Evolutionary conservation across 2,888 invertebrate genomes (phyloP), one percentile per base, ranked within the genome.

Genomic region (Drosophila meridiana): DNA sequence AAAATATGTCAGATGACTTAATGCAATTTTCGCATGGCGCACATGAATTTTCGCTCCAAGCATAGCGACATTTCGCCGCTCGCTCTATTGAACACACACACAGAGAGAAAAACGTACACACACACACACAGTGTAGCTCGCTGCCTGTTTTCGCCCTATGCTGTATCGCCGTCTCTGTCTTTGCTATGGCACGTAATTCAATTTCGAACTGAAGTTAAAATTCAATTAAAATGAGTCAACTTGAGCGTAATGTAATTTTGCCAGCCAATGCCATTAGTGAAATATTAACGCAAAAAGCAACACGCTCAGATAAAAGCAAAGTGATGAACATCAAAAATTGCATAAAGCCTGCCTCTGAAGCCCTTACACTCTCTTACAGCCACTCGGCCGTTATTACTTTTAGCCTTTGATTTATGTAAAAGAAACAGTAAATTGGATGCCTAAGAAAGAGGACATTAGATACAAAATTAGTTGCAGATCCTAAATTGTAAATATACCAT

Each of bases 181-280:
- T 83, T 71, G 78, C 73, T 76, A 59, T 79, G 90, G 83, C 89
- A 80, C 83, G 88, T 87, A 87, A 90, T 90, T 89, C 86, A 78
- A 87, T 87, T 87, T 90, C 89, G 90, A 90, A 85, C 90, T 87
- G 89, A 90, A 90, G 90, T 87, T 87, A 89, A 87, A 87, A 87
- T 87, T 90, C 87, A 87, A 87, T 87, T 87, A 87, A 87, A 87
- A 87, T 87, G 87, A 87, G 90, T 87, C 90, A 90, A 90, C 87
- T 87, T 87, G 90, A 87, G 90, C 87, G 90, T 87, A 87, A 87
- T 87, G 87, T 87, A 87, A 87, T 87, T 87, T 87, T 72, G 74
- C 68, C 90, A 80, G 89, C 89, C 89, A 89, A 90, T 87, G 87
- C 89, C 85, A 87, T 87, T 87, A 90, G 90, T 87, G 90, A 87